These are phyloP conservation scores for Caerostris extrusa DNA, from an alignment of 1,140 invertebrate genomes.

Conservation along the genomic window DNA sequence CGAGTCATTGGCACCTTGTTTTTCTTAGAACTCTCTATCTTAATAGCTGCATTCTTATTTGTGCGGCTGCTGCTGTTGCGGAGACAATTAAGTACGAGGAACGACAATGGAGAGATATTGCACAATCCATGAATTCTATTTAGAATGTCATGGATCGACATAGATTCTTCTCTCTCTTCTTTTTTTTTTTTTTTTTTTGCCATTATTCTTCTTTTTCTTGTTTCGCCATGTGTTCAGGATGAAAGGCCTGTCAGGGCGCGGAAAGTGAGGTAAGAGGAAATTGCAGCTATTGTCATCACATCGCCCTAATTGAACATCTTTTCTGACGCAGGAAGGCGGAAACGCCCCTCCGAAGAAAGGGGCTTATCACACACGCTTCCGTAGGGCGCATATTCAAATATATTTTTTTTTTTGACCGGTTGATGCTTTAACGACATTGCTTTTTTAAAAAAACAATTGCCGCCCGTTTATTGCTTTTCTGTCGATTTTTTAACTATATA, in stretches of 20 bases:
- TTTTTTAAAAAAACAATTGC: too few species aligned
- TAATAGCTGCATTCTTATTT: not conserved
- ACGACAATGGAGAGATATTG: not conserved
- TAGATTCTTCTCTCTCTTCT: conserved; percentile 8
- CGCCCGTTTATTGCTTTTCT: too few species aligned
- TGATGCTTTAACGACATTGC: too few species aligned
- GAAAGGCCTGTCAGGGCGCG: conserved; percentile 51
- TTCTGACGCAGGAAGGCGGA: conserved; percentile 45
- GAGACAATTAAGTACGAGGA: not conserved
- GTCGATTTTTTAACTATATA: too few species aligned
- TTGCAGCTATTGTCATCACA: conserved; percentile 60
- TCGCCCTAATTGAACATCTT: conserved; percentile 58
- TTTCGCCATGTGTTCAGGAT: conserved; percentile 10
- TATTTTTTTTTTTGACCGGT: too few species aligned
- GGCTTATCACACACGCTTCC: conserved; percentile 20
- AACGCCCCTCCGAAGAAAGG: conserved; percentile 8
- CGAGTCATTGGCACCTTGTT: not conserved
- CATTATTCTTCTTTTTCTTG: not conserved
- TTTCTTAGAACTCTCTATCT: not conserved
- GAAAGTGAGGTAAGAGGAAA: conserved; percentile 61
- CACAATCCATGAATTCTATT: not conserved
- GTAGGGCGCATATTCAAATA: not conserved
- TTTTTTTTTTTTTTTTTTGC: not conserved
- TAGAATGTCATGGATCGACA: not conserved
- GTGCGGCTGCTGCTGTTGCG: not conserved